These are phyloP conservation scores for Ranitomeya variabilis DNA, from an alignment of 2,113 vertebrate genomes.

Conservation along the genomic window DNA sequence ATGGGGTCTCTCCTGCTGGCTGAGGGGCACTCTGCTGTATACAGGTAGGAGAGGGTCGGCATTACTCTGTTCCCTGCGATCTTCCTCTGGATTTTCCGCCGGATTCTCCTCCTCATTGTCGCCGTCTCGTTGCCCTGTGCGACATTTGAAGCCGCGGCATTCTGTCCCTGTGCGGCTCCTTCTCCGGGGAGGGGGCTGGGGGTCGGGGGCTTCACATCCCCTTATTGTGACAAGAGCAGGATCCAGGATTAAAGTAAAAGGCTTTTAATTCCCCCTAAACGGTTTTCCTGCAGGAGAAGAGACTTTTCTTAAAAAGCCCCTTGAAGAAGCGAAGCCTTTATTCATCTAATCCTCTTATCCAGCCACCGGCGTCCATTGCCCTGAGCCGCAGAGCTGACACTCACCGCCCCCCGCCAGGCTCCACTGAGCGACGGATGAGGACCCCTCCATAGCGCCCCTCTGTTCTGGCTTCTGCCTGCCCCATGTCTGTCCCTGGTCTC, in stretches of 20 bases:
- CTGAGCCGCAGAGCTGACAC: slow-evolving; percentile 23
- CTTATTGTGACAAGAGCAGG: slow-evolving; percentile 73
- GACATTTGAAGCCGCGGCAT: too few relatives aligned
- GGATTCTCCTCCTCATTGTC: too few relatives aligned
- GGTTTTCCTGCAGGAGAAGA: slow-evolving; percentile 95
- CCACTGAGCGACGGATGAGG: too few relatives aligned
- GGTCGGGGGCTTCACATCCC: slow-evolving; percentile 62
- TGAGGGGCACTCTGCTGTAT: too few relatives aligned
- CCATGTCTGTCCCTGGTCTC: too few relatives aligned
- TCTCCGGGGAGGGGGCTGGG: not conserved
- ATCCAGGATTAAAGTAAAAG: slow-evolving; percentile 88
- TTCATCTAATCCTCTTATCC: slow-evolving; percentile 99
- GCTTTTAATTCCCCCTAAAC: slow-evolving; percentile 98
- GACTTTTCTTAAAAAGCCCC: slow-evolving; percentile 92
- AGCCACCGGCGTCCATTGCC: slow-evolving; percentile 88
- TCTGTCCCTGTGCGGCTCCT: not conserved
- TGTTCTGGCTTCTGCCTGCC: too few relatives aligned
- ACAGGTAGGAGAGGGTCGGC: too few relatives aligned
- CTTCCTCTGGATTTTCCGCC: too few relatives aligned
- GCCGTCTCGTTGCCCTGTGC: too few relatives aligned
- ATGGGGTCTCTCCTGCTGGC: too few relatives aligned
- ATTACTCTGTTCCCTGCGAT: too few relatives aligned
- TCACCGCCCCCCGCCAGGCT: slow-evolving; percentile 56
- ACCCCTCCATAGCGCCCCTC: too few relatives aligned
- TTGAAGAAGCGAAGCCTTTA: slow-evolving; percentile 96